Base-by-base conservation (phyloP, 1,140 invertebrate genomes). In the Nephila pilipes region DNA sequence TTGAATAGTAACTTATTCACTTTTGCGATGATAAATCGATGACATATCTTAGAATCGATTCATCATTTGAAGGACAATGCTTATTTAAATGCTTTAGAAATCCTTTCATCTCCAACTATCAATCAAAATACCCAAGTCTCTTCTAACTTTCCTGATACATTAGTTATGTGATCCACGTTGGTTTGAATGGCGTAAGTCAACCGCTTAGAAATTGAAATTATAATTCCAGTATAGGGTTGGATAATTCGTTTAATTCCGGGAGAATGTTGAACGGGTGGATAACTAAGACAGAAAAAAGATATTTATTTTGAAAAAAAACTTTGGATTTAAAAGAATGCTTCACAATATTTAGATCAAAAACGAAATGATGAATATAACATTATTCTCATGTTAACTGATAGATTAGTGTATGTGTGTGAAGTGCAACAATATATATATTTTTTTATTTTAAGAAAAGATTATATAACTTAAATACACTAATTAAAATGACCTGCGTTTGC, bases 31-130 rank as follows among this genome's bases (percentile, higher is more conserved):
- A 85, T 85, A 57, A 58, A 85, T 85, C 54, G 83, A 60, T 85
- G 46, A 12, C 2, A 85, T 25, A 36, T 85, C 83, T 85, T 0
- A 6, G 29, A 85, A 29, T 58, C 83, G 54, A 85, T 85, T 85
- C 83, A 85, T 85, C 83, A 60, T 20, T 10, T 18, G 55, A 85
- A 85, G 55, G 57, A 58, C 83, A 32, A 60, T 60, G 83, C 54
- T 60, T 85, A 85, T 85, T 85, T 85, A 85, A 85, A 60, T 58
- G 83, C 55, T 58, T 85, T 85, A 29, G 54, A n/a, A n/a, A 85
- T 85, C 83, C 83, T 60, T 85, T 60, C 83, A 85, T 85, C 25
- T 85, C 29, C 57, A 29, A 58, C 83, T 60, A 85, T 85, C 83
- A 85, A 85, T 85, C 83, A 85, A 85, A 85, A 85, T 85, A 29